These are phyloP conservation scores for Prosopocoilus inquinatus DNA, from an alignment of 2,888 invertebrate genomes.

Conservation along the genomic window DNA sequence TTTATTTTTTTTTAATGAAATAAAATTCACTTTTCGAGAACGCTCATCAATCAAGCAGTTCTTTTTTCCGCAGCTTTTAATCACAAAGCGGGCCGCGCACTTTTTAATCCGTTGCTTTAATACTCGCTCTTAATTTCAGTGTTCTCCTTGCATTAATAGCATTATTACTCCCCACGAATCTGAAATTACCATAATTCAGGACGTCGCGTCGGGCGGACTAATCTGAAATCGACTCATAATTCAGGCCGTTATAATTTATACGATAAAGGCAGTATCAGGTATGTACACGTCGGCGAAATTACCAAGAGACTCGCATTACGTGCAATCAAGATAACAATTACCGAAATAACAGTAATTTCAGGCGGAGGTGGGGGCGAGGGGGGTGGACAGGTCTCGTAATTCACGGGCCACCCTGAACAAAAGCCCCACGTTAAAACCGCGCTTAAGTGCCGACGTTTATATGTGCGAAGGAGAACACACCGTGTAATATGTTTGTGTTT, in stretches of 20 bases:
- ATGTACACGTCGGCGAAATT: not conserved
- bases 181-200: constrained; percentile 1
- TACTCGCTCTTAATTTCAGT: too few species aligned
- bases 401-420: constrained; percentile 23
- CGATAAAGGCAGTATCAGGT: not conserved
- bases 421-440: constrained; percentile 23
- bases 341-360: constrained; percentile 2
- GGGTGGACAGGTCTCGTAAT: constrained; percentile 5
- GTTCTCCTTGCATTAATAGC: not conserved
- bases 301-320: not conserved
- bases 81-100: too few species aligned
- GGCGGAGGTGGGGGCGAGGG: too few species aligned
- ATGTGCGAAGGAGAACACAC: constrained; percentile 14
- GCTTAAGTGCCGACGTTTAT: constrained; percentile 16
- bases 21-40: too few species aligned
- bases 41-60: too few species aligned
- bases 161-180: constrained; percentile 3
- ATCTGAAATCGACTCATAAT: constrained; percentile 1
- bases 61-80: too few species aligned
- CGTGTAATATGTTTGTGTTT: constrained; percentile 17
- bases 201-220: constrained; percentile 1
- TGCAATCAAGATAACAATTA: constrained; percentile 2
- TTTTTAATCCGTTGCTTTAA: too few species aligned
- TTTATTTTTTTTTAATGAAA: too few species aligned
- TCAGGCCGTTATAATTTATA: constrained; percentile 2